A percentile compares a stretch with the other conserved stretches of the same genome.
Conservation (phyloP, 2,888 invertebrate genomes). For the Zelleria hepariella region DNA sequence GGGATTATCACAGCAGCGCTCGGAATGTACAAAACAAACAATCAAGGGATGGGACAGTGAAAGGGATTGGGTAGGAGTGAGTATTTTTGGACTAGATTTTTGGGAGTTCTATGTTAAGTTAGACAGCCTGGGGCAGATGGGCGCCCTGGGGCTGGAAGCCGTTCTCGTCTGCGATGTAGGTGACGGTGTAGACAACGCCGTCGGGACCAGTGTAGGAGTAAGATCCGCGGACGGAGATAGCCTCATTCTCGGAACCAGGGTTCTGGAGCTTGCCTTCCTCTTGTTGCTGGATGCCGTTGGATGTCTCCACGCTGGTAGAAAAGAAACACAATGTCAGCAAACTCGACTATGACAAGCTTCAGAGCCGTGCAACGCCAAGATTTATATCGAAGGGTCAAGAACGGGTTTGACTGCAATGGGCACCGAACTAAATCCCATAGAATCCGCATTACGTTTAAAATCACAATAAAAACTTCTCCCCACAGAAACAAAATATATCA, state of each 20-base stretch:
- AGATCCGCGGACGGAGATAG: slow-evolving; percentile 33
- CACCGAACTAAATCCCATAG: no score
- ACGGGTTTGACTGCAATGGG: no score
- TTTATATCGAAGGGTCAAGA: no score
- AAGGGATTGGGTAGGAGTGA: slow-evolving; percentile 19
- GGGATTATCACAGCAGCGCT: slow-evolving; percentile 62
- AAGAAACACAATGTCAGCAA: neutral
- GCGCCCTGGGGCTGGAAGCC: slow-evolving; percentile 66
- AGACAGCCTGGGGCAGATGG: slow-evolving; percentile 35
- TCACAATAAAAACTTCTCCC: no score
- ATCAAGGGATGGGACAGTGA: neutral
- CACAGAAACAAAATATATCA: no score
- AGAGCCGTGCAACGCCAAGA: no score
- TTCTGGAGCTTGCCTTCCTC: slow-evolving; percentile 32
- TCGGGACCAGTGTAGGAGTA: slow-evolving; percentile 54
- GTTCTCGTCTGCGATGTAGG: slow-evolving; percentile 63
- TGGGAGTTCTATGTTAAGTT: slow-evolving; percentile 14
- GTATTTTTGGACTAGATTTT: slow-evolving; percentile 53
- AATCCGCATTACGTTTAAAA: no score
- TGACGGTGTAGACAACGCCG: slow-evolving; percentile 54
- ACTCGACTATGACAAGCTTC: neutral
- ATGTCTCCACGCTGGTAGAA: slow-evolving; percentile 33
- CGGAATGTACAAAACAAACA: slow-evolving; percentile 21
- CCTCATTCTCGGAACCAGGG: slow-evolving; percentile 39
- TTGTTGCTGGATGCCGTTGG: slow-evolving; percentile 33